Conservation (phyloP, 2,797 vertebrate genomes). For the Rhinella marina region DNA sequence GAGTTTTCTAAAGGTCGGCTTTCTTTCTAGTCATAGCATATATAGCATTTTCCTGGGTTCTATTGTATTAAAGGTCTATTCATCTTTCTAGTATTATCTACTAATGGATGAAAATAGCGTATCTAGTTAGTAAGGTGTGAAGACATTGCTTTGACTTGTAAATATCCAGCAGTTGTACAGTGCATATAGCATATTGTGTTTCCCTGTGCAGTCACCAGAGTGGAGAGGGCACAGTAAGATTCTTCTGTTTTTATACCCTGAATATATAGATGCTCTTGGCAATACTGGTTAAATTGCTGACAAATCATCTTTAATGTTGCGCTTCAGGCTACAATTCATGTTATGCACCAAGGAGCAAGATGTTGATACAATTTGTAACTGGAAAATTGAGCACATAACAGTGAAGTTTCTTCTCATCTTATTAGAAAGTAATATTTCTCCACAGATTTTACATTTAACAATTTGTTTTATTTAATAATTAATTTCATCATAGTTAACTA, state of each 20-base stretch:
- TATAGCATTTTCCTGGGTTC: background rate
- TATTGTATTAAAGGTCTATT: background rate
- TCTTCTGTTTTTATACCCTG: background rate
- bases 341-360: background rate
- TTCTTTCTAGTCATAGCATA: background rate
- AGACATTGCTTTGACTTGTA: background rate
- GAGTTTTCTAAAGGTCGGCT: no score
- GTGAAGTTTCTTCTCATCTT: background rate
- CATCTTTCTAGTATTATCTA: background rate
- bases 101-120: background rate
- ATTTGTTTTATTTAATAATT: background rate
- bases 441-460: background rate
- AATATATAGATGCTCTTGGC: background rate
- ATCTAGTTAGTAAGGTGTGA: background rate
- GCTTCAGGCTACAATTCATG: slow-evolving; percentile 17
- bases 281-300: slow-evolving; percentile 23
- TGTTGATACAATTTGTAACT: slow-evolving; percentile 18
- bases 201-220: background rate
- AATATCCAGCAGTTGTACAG: background rate
- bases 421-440: background rate
- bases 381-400: background rate
- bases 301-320: background rate
- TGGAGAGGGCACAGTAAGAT: background rate
- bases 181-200: background rate
- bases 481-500: background rate